Base-by-base conservation (phyloP, 2,113 vertebrate species). In the Alligator mississippiensis region DNA sequence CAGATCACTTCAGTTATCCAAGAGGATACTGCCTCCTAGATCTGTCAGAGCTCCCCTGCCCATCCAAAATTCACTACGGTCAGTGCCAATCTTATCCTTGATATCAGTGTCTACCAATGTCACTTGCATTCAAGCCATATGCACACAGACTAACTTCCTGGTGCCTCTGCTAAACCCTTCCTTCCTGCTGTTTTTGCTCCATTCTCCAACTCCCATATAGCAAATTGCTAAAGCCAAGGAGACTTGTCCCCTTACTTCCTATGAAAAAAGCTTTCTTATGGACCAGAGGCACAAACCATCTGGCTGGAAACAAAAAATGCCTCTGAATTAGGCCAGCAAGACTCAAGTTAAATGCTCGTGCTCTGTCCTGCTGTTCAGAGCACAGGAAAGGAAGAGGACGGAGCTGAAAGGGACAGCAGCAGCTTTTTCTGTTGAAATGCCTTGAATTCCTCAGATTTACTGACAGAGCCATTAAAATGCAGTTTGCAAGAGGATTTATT, bases 221-320 rank as follows among this genome's bases (percentile, higher is more conserved):
- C 11, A 22, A 30, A 15, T 54, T 28, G 55, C 83, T 81, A 27
- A 1, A 76, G 47, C 54, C 15, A 1, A 16, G 30, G 16, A 90
- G 21, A 72, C 79, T 38, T 38, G 10, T 34, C 34, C 11, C 21
- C 18, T 72, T 72, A 72, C 68, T 38, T 72, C 68, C 17, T 34
- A 38, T 34, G 68, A 6, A 34, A 38, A 24, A 72, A 3, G 24
- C 12, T 72, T 34, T 24, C 34, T 38, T 22, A 72, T 14, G 22
- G 24, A 13, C 24, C 68, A 70, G 30, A 22, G 80, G 13, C 25
- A 4, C 12, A 63, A 22, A 18, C 0, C 19, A 30, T 38, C 6
- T 2, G 2, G 24, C 28, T n/a, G 17, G 12, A 11, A 11, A 2
- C 1, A n/a, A 18, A 79, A 34, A n/a, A 11, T 4, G 2, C 18